Evolutionary conservation across 30 jellyfish, hydroid and myxozoan genomes (phyloP).

Genomic region (Hydractinia echinata): DNA sequence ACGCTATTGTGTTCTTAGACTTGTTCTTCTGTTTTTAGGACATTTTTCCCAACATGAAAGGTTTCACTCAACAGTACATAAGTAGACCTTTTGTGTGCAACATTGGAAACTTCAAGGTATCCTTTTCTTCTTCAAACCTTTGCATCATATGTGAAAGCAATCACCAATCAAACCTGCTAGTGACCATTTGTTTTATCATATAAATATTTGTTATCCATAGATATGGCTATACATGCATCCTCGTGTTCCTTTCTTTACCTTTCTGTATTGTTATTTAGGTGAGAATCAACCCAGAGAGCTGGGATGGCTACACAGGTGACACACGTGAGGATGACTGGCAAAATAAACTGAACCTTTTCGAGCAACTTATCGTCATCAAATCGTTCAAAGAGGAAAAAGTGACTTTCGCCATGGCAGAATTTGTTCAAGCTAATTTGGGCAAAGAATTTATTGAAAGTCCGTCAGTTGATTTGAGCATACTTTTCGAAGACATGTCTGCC

Average conservation of each 20-base stretch:
- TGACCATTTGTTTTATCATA: neutral
- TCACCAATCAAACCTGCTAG: too few species aligned
- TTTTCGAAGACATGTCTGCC: conserved; percentile 85
- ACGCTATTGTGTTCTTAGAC: too few species aligned
- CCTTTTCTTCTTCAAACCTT: too few species aligned
- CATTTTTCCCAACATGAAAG: conserved; percentile 20
- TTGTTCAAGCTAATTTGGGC: conserved; percentile 81
- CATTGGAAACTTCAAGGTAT: conserved; percentile 52
- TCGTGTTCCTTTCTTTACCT: too few species aligned
- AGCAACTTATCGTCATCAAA: conserved; percentile 56
- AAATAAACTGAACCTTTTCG: conserved; percentile 44
- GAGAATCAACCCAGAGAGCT: conserved; percentile 51
- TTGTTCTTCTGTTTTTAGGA: neutral
- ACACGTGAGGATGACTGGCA: conserved; percentile 16
- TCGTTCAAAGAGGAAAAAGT: conserved; percentile 81
- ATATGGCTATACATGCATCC: too few species aligned
- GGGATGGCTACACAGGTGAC: conserved; percentile 36
- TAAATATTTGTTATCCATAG: too few species aligned
- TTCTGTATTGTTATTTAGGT: conserved; percentile 22
- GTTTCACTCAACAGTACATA: conserved; percentile 29
- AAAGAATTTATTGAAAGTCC: conserved; percentile 92
- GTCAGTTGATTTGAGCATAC: conserved; percentile 65
- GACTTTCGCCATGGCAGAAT: conserved; percentile 63
- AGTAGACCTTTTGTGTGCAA: conserved; percentile 25
- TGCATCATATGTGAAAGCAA: too few species aligned